Evolutionary conservation across 2,797 vertebrate genomes (phyloP), one percentile per base, ranked within the genome.

Genomic region (Hippocampus kuda): DNA sequence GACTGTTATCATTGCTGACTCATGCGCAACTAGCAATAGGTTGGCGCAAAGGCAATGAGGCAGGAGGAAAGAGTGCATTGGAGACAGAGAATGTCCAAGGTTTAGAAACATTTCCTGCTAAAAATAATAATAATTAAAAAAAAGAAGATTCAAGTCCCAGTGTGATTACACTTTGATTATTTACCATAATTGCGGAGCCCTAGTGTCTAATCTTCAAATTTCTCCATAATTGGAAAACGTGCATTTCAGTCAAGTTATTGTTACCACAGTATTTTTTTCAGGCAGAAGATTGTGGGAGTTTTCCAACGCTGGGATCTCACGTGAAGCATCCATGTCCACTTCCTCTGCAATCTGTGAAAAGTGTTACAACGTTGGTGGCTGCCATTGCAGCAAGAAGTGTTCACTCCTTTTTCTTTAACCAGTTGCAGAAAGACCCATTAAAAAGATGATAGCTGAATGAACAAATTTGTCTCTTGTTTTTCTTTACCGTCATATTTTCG

Each of bases 401-500:
- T 18, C 30, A 61, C 59, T 18, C 22, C 16, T 18, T 30, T 60
- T 60, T 60, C 18, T 60, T 51, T 2, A 51, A 16, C 57, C 30
- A 34, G 0, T 22, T n/a, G 18, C 34, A 49, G 11, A 46, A 68
- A 66, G 11, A 1, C 46, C 56, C 27, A 6, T 1, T n/a, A 42
- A 65, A 69, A 67, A 9, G 5, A 1, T 10, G 8, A 27, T 20
- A 42, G 51, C 34, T n/a, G 38, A 68, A 9, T 13, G 2, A 6
- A 27, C 24, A 48, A 26, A 63, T 10, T 16, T 68, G 10, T 15
- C 49, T 70, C 5, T 27, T 2, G 24, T 13, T 27, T 7, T 48
- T 64, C 59, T 60, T 65, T 78, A 92, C 92, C 89, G 85, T 87
- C n/a, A 90, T 72, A n/a, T 89, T 81, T 69, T 89, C 87, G 68